These are phyloP conservation scores for Cyprinus carpio DNA, from an alignment of 2,113 vertebrate genomes.

Conservation along the genomic window DNA sequence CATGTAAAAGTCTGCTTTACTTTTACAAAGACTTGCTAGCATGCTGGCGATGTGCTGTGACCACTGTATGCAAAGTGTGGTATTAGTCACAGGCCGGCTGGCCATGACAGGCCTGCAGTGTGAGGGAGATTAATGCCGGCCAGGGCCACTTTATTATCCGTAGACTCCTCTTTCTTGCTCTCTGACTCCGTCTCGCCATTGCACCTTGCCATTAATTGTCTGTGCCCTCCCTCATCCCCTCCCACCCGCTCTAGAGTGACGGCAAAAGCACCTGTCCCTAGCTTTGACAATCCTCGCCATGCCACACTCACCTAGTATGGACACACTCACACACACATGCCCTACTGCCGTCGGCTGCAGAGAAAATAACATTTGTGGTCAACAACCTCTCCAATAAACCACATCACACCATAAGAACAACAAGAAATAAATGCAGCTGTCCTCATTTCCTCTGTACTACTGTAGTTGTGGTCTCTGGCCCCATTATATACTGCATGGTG, in stretches of 20 bases:
- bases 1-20: slow-evolving; percentile 12
- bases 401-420: slow-evolving; percentile 53
- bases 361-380: slow-evolving; percentile 77
- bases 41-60: slow-evolving; percentile 86
- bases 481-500: slow-evolving; percentile 14
- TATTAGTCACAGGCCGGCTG: slow-evolving; percentile 97
- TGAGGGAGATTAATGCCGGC: slow-evolving; percentile 99
- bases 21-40: slow-evolving; percentile 60
- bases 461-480: slow-evolving; percentile 43
- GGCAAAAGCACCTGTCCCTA: slow-evolving; percentile 84
- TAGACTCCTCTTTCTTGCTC: slow-evolving; percentile 90
- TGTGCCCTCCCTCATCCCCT: slow-evolving; percentile 57
- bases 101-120: slow-evolving; percentile 91
- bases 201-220: slow-evolving; percentile 95
- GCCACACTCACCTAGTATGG: slow-evolving; percentile 39
- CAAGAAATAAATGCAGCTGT: slow-evolving; percentile 54
- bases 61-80: slow-evolving; percentile 98
- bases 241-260: slow-evolving; percentile 81
- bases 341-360: slow-evolving; percentile 39
- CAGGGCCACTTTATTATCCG: slow-evolving; percentile 97
- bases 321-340: slow-evolving; percentile 39
- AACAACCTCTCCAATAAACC: slow-evolving; percentile 63
- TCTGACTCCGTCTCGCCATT: slow-evolving; percentile 92
- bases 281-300: slow-evolving; percentile 78
- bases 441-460: slow-evolving; percentile 49